Evolutionary conservation across 2,113 vertebrate species (phyloP), one percentile per base, ranked within the genome.

Genomic region (Planiliza haematocheilus): DNA sequence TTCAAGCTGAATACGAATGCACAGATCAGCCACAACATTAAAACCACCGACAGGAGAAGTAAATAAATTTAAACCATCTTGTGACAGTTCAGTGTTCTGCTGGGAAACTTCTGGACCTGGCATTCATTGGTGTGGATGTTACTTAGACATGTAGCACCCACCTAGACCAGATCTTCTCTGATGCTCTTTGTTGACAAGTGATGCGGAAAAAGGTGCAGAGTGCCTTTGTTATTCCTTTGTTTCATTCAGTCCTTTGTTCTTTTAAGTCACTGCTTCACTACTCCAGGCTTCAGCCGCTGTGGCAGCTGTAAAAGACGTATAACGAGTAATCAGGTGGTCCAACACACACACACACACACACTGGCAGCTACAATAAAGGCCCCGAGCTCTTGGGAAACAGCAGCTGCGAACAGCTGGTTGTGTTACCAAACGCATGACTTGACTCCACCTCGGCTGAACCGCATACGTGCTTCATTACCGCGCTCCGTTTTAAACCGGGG

Each of bases 381-480:
- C 7, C 45, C 53, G 50, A 51, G 61, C 57, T 78, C 64, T 45
- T 10, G n/a, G 18, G 41, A 14, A 74, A 65, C 21, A 39, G 17
- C 65, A 80, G 20, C 61, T 71, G 70, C 34, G 57, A 79, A 72
- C 77, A 86, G 42, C 81, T 84, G 77, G 58, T 62, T 60, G 56
- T 53, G 58, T 53, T 70, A 7, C 64, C 51, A 59, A 59, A 76
- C 77, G 46, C 74, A 51, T 18, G 20, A 77, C 20, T 41, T 18
- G 70, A 43, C 52, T 51, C 13, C 39, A 18, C 48, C 36, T 57
- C 14, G 61, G 10, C 48, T 51, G 77, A 63, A 56, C 52, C 6
- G 34, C 59, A 43, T 7, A 6, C 63, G 61, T 10, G 10, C 62
- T 62, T 77, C 56, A 53, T 80, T 43, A 58, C 59, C 10, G 50